Evolutionary conservation across 1,140 invertebrate genomes (phyloP).

Genomic region (Caenorhabditis remanei): DNA sequence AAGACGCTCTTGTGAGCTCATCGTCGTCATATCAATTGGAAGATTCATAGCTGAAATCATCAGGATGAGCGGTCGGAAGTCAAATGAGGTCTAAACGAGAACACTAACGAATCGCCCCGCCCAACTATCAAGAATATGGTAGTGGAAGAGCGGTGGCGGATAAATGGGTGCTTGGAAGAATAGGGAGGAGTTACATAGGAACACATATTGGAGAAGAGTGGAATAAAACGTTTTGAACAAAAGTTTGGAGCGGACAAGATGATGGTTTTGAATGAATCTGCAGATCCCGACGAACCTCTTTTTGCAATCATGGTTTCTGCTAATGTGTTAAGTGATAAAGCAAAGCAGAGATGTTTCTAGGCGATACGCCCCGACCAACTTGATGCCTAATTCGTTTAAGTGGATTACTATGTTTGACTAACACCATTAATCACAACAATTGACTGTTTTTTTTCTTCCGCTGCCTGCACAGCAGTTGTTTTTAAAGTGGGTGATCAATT

Average conservation of each 20-base stretch:
- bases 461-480: neutral
- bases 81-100: conserved; percentile 31
- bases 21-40: conserved; percentile 28
- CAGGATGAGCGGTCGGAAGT: neutral
- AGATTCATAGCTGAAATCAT: conserved; percentile 43
- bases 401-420: conserved; percentile 51
- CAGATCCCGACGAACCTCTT: neutral
- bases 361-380: conserved; percentile 46
- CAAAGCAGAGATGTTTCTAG: conserved; percentile 44
- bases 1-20: conserved; percentile 45
- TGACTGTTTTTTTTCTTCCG: conserved; percentile 18
- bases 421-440: conserved; percentile 54
- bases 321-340: conserved; percentile 56
- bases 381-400: conserved; percentile 50
- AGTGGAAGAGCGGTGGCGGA: neutral
- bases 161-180: neutral
- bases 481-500: neutral
- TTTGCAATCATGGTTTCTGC: conserved; percentile 37
- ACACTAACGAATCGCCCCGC: conserved; percentile 25
- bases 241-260: neutral
- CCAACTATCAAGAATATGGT: conserved; percentile 9
- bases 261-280: neutral
- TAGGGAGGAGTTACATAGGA: neutral
- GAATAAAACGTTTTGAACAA: too few species aligned
- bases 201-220: neutral